Conservation (phyloP, 2,888 invertebrate genomes). For the Xylocampa areola region DNA sequence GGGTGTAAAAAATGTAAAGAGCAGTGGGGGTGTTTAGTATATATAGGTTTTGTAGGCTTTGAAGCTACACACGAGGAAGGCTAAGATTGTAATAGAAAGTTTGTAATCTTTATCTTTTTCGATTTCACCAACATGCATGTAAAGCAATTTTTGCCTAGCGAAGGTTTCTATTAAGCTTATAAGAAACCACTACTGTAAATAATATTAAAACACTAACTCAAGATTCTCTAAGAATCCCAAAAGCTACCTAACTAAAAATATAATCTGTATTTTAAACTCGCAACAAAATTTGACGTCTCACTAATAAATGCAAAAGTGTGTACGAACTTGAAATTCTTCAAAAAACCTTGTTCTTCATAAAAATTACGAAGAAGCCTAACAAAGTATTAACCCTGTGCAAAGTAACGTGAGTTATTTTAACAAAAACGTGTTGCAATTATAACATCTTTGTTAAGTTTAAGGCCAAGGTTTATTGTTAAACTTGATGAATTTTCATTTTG, state of each 20-base stretch:
- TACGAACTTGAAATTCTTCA: slow-evolving; percentile 29
- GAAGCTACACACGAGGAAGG: slow-evolving; percentile 12
- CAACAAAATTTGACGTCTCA: slow-evolving; percentile 5
- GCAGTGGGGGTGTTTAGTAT: too few species aligned
- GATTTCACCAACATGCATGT: neutral
- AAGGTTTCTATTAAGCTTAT: neutral
- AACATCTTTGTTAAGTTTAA: slow-evolving; percentile 65
- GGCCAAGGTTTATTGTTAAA: slow-evolving; percentile 58
- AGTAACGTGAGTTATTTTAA: slow-evolving; percentile 18
- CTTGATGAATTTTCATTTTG: slow-evolving; percentile 59
- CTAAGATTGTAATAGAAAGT: slow-evolving; percentile 20
- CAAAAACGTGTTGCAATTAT: slow-evolving; percentile 64
- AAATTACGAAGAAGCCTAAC: slow-evolving; percentile 36
- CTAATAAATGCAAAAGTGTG: slow-evolving; percentile 9
- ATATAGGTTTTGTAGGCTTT: slow-evolving; percentile 19
- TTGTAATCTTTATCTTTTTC: neutral
- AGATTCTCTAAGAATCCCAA: neutral
- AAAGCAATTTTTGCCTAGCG: neutral
- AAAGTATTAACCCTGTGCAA: slow-evolving; percentile 21
- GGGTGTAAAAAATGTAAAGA: slow-evolving; percentile 33
- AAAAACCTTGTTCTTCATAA: slow-evolving; percentile 11
- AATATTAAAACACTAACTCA: neutral
- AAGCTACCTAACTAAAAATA: neutral
- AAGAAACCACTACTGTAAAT: too few species aligned
- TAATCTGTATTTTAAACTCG: slow-evolving; percentile 6